Base-by-base conservation (phyloP, 2,113 vertebrate genomes). In the Talpa occidentalis region DNA sequence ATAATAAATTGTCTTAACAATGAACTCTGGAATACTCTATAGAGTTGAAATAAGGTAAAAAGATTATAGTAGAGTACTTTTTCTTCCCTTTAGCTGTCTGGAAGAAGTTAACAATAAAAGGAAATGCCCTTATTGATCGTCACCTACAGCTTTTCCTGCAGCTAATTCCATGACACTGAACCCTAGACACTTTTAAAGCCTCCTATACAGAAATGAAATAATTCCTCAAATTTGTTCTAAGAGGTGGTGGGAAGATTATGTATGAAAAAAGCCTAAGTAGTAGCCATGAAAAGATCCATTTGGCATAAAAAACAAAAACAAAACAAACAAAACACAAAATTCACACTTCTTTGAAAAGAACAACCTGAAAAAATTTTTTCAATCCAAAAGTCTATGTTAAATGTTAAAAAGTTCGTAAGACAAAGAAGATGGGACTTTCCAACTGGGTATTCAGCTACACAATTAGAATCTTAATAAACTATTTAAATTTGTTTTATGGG, bases 41-140 rank as follows among this genome's bases (percentile, higher is more conserved):
- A 35, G 54, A 90, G 49, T 88, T 72, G 21, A 93, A 95, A 59
- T 42, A 79, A 81, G 47, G 70, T 37, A 77, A 60, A 72, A 81
- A 86, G 74, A 82, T 37, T 40, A 24, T 1, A 88, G 79, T 59
- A 85, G 42, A 88, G 81, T 64, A 74, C 35, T 52, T 90, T 90
- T 89, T 69, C 28, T 90, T 90, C 73, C 60, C 73, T 92, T 92
- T 64, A 60, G 69, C 47, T 69, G 62, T 67, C 70, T 90, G 12
- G 76, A 86, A 74, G 83, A 94, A 66, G 88, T 91, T 54, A 95
- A 88, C 90, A 95, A 21, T 88, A 90, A 73, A 82, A 94, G 84
- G 88, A 93, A 85, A 84, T 88, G 85, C 56, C 69, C 56, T 73
- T 69, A 14, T 4, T 85, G 93, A 94, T 59, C 94, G 92, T 76